Conservation (phyloP, 2,113 vertebrate genomes). For the Coptodon rendalli region DNA sequence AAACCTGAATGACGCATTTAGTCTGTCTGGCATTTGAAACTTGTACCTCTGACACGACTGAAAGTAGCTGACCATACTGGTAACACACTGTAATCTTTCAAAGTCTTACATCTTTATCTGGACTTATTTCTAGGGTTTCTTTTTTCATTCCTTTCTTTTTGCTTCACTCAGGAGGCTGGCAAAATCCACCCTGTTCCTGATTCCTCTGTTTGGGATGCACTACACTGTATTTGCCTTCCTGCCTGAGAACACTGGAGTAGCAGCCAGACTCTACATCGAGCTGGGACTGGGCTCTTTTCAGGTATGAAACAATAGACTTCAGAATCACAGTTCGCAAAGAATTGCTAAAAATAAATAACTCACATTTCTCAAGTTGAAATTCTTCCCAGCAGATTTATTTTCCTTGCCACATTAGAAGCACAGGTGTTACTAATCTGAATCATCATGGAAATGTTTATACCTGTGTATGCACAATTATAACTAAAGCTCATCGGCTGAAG, state of each 20-base stretch:
- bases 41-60: background rate
- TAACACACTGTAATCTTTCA: background rate
- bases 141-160: background rate
- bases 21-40: background rate
- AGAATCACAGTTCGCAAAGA: background rate
- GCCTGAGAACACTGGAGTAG: conserved; percentile 80
- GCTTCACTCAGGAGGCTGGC: conserved; percentile 81
- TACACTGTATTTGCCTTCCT: conserved; percentile 92
- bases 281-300: conserved; percentile 93
- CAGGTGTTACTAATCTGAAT: background rate
- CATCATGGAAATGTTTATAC: background rate
- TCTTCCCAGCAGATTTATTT: background rate
- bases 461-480: background rate
- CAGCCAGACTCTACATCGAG: conserved; percentile 88
- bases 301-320: conserved; percentile 61
- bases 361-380: background rate
- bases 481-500: background rate
- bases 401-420: background rate
- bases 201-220: conserved; percentile 93
- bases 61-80: background rate
- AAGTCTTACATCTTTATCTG: background rate
- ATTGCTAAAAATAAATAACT: background rate
- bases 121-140: background rate
- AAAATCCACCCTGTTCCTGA: conserved; percentile 91
- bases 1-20: background rate